Conservation (phyloP, 2,888 invertebrate species). For the Panzeria rudis region DNA sequence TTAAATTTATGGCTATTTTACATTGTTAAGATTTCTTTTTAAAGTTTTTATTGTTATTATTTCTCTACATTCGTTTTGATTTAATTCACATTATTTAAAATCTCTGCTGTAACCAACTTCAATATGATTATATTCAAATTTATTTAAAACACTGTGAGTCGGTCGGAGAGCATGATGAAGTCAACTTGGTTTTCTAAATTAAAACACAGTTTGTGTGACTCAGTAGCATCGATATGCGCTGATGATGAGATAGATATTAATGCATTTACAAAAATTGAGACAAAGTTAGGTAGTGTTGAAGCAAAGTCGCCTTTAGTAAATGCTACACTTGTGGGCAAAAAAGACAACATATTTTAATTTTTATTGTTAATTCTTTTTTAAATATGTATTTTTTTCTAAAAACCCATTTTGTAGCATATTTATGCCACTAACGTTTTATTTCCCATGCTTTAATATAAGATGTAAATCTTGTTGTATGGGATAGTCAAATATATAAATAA, state of each 20-base stretch:
- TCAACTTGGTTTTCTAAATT: slow-evolving; percentile 43
- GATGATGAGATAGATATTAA: slow-evolving; percentile 55
- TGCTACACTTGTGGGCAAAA: neutral
- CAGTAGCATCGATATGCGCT: slow-evolving; percentile 44
- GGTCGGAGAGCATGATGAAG: slow-evolving; percentile 3
- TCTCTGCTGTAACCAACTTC: slow-evolving; percentile 13
- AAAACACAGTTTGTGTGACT: slow-evolving; percentile 41
- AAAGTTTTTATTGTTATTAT: neutral
- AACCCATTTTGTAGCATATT: too few relatives aligned
- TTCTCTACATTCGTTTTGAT: slow-evolving; percentile 13
- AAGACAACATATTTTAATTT: too few relatives aligned
- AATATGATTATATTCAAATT: slow-evolving; percentile 25
- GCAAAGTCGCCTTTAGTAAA: neutral
- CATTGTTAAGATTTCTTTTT: neutral
- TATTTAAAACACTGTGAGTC: slow-evolving; percentile 13
- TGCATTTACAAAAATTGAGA: slow-evolving; percentile 35
- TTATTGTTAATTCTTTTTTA: neutral
- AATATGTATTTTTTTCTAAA: neutral
- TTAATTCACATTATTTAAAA: slow-evolving; percentile 43
- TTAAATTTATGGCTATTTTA: neutral
- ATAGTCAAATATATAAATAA: too few relatives aligned
- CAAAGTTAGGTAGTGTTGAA: neutral
- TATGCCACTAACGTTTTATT: too few relatives aligned
- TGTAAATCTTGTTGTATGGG: too few relatives aligned
- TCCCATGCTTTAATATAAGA: too few relatives aligned